These are phyloP conservation scores for Dasypus novemcinctus DNA, from an alignment of 2,113 vertebrate genomes.

Conservation along the genomic window DNA sequence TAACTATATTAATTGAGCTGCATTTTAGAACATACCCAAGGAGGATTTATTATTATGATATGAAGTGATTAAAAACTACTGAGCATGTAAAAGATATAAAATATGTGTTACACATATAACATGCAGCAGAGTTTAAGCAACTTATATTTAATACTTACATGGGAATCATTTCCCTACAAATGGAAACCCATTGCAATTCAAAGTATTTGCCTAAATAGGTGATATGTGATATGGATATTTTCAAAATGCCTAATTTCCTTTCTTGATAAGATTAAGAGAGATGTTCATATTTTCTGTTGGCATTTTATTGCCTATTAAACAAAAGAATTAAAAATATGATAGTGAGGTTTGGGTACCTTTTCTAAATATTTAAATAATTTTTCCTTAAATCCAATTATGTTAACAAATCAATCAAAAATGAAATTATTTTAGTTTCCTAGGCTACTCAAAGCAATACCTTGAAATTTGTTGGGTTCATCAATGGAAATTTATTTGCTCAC, in stretches of 20 bases:
- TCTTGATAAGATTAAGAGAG: neutral
- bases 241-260: neutral
- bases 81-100: neutral
- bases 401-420: neutral
- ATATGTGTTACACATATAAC: neutral
- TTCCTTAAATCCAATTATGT: slow-evolving; percentile 2
- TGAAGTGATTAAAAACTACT: slow-evolving; percentile 33
- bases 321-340: neutral
- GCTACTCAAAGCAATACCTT: too few relatives aligned
- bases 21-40: slow-evolving; percentile 12
- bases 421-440: neutral
- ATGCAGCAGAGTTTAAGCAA: slow-evolving; percentile 24
- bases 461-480: too few relatives aligned
- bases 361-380: neutral
- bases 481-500: too few relatives aligned
- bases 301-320: slow-evolving; percentile 28
- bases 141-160: slow-evolving; percentile 11
- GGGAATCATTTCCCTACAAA: neutral
- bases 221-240: slow-evolving; percentile 2
- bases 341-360: neutral
- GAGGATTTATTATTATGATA: neutral
- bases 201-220: neutral
- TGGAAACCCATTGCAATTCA: neutral
- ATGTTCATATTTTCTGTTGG: neutral
- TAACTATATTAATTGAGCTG: slow-evolving; percentile 14